Base-by-base conservation (phyloP, 1,140 invertebrate genomes). In the Euura saliciscinereae region DNA sequence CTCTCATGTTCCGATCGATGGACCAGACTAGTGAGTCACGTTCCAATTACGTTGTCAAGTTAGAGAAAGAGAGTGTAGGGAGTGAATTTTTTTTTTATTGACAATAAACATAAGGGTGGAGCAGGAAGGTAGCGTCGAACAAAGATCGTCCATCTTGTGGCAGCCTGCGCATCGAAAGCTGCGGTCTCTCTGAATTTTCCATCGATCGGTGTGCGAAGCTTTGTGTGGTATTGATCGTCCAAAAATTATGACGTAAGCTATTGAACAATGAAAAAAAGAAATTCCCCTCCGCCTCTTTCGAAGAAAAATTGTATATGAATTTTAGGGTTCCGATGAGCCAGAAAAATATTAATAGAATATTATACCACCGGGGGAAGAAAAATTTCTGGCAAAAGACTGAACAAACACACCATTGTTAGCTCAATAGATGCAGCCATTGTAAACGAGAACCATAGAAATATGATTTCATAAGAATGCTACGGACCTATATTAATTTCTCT, bases 211-310 rank as follows among this genome's bases (percentile, higher is more conserved):
- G 82, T 82, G 81, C 76, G 78, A 73, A 78, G 82, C 80, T 83
- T 86, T 86, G 84, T 86, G 76, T 82, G 79, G 84, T 88, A 88
- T 88, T 87, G 86, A 88, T 88, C 84, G 83, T 76, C 77, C 80
- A 85, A 85, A 67, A 86, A 81, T 84, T 84, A 84, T 83, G 81
- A 83, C 72, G 68, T 80, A 84, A 81, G 82, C 79, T 74, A 79
- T 78, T 79, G 78, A 80, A 77, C 72, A 46, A 71, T 67, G 72
- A 28, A 28, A 28, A 28, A 28, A 28, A 28, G 28, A 28, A 28
- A 68, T 69, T 67, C 69, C 65, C 74, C 71, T 46, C 43, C 68
- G 71, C 65, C 70, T 13, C 28, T 70, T 68, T 65, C 77, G 65
- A 80, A 82, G 13, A 64, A 13, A 65, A 68, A 71, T 45, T 42